Conservation (phyloP, 2,797 vertebrate species). For the Bovichtus diacanthus region DNA sequence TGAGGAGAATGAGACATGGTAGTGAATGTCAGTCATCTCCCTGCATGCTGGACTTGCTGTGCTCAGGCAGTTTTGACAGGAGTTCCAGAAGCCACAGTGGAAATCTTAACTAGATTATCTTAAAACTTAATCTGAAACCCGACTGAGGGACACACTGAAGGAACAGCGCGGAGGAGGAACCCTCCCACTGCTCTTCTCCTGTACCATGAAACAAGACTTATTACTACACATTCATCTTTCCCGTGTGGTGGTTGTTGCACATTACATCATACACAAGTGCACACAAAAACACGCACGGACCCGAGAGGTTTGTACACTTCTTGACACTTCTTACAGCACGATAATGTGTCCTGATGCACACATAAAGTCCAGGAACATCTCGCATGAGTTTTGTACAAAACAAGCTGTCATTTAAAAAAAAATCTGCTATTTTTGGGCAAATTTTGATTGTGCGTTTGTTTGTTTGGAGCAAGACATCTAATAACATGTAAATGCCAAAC, state of each 20-base stretch:
- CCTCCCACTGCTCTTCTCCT: constrained; percentile 33
- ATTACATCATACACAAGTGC: not conserved
- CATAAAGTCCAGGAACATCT: not conserved
- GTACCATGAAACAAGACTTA: constrained; percentile 47
- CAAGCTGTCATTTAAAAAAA: not conserved
- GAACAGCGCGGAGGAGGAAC: constrained; percentile 39
- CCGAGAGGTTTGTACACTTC: not conserved
- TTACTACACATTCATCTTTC: constrained; percentile 41
- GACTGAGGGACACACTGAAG: constrained; percentile 44
- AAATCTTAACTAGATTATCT: constrained; percentile 72
- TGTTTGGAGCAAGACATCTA: too few species aligned
- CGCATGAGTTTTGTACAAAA: not conserved
- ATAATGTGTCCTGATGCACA: not conserved
- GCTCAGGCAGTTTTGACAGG: constrained; percentile 65
- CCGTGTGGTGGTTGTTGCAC: constrained; percentile 22
- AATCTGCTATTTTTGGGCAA: not conserved
- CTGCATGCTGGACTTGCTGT: constrained; percentile 57
- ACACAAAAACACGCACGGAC: not conserved
- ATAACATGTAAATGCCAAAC: too few species aligned
- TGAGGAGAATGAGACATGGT: constrained; percentile 73
- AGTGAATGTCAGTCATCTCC: constrained; percentile 72
- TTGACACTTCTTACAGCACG: not conserved
- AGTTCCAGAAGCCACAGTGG: constrained; percentile 63
- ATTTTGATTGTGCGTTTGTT: too few species aligned
- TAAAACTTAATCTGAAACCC: constrained; percentile 65